These are phyloP conservation scores for Zelleria hepariella DNA, from an alignment of 2,888 invertebrate genomes.

Conservation along the genomic window DNA sequence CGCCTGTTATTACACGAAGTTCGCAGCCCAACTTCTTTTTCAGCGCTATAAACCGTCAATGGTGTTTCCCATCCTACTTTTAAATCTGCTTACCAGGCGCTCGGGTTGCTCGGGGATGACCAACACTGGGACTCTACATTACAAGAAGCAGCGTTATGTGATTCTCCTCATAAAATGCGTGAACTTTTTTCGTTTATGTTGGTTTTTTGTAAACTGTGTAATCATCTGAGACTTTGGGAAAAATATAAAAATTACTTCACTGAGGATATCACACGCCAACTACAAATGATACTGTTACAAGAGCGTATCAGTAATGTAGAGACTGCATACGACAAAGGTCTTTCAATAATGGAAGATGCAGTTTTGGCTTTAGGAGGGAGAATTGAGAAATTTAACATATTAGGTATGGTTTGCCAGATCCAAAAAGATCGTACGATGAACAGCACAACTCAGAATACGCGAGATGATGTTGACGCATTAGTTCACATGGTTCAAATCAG, in stretches of 20 bases:
- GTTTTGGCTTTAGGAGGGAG: too few relatives aligned
- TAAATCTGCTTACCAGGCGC: slow-evolving; percentile 18
- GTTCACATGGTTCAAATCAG: too few relatives aligned
- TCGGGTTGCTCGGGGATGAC: slow-evolving; percentile 25
- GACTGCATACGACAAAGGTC: too few relatives aligned
- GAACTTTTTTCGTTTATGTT: slow-evolving; percentile 17
- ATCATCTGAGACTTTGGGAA: slow-evolving; percentile 15
- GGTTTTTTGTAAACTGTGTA: slow-evolving; percentile 17
- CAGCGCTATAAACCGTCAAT: slow-evolving; percentile 25
- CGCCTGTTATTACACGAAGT: slow-evolving; percentile 12
- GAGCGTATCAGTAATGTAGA: too few relatives aligned
- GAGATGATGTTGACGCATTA: too few relatives aligned
- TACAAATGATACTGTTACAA: too few relatives aligned
- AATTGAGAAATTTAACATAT: too few relatives aligned
- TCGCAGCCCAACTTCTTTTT: slow-evolving; percentile 20
- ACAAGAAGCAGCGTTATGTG: slow-evolving; percentile 19
- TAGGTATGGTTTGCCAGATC: too few relatives aligned
- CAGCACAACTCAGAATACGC: too few relatives aligned
- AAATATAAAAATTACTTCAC: slow-evolving; percentile 1
- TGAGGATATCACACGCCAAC: too few relatives aligned
- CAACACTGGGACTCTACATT: slow-evolving; percentile 23
- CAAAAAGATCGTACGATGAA: too few relatives aligned
- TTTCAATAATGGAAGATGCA: too few relatives aligned
- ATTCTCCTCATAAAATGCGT: slow-evolving; percentile 15
- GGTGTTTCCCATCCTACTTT: slow-evolving; percentile 22